Percentiles rank a stretch among this genome's conserved stretches.
Evolutionary conservation across 1,140 invertebrate species (phyloP).

Genomic region (Sinella curviseta): DNA sequence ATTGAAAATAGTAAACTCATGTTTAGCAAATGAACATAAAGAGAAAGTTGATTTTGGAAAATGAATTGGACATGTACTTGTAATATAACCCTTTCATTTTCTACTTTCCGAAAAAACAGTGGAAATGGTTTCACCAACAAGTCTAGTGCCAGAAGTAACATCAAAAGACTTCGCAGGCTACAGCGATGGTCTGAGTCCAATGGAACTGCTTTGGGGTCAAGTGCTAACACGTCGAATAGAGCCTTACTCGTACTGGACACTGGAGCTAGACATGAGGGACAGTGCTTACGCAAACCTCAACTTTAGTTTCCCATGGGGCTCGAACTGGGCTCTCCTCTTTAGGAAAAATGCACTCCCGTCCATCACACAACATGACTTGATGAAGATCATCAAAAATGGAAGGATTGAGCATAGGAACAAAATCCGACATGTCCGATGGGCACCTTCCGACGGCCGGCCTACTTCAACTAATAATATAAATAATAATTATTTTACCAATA

Average conservation of each 20-base stretch:
- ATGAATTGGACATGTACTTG: too few species aligned
- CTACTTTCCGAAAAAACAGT: conserved; percentile 16
- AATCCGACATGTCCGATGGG: conserved; percentile 40
- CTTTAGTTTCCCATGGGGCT: conserved; percentile 62
- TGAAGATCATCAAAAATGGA: conserved; percentile 83
- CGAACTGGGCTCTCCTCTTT: conserved; percentile 85
- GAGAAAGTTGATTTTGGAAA: not conserved
- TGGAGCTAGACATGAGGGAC: conserved; percentile 45
- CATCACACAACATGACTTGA: conserved; percentile 93
- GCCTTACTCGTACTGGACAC: conserved; percentile 48
- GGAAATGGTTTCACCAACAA: conserved; percentile 47
- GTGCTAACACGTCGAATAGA: conserved; percentile 42
- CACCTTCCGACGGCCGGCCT: not conserved
- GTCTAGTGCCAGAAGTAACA: conserved; percentile 47
- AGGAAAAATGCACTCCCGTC: conserved; percentile 86
- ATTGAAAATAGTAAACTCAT: too few species aligned
- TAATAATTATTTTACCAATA: not conserved
- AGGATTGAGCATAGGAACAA: conserved; percentile 69
- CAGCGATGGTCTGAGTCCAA: conserved; percentile 42
- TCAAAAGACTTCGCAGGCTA: conserved; percentile 24
- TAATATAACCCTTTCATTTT: not conserved
- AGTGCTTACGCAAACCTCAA: conserved; percentile 45
- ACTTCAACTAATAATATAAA: not conserved
- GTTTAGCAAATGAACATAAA: too few species aligned
- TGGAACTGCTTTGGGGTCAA: conserved; percentile 46